Percentiles rank a stretch among this genome's conserved stretches.
Evolutionary conservation across 2,888 invertebrate species (phyloP).

Genomic region (Seladonia tumulorum): DNA sequence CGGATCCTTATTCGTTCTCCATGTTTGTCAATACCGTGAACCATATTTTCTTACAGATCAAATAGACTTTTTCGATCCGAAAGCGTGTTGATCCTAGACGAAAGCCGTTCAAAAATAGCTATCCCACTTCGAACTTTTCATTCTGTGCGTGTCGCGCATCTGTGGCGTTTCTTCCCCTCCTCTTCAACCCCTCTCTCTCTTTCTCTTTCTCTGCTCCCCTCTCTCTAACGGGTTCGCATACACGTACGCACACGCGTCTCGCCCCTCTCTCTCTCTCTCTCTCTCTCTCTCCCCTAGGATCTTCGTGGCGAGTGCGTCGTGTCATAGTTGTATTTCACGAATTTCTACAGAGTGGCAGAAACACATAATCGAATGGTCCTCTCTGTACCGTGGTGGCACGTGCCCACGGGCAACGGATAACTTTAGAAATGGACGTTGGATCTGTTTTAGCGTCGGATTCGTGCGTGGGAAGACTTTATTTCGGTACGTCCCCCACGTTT

Average conservation of each 20-base stretch:
- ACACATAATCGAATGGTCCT: constrained; percentile 32
- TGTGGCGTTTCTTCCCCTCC: constrained; percentile 26
- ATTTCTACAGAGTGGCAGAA: constrained; percentile 56
- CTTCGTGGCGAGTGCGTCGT: constrained; percentile 28
- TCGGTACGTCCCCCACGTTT: constrained; percentile 77
- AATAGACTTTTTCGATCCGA: constrained; percentile 36
- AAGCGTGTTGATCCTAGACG: constrained; percentile 48
- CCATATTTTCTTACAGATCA: neutral
- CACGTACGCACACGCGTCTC: neutral
- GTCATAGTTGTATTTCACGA: constrained; percentile 58
- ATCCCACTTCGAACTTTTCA: constrained; percentile 63
- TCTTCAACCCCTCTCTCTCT: neutral
- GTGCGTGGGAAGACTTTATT: constrained; percentile 84
- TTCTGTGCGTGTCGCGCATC: constrained; percentile 42
- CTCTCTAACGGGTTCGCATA: constrained; percentile 6
- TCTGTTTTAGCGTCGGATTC: constrained; percentile 82
- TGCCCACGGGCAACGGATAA: constrained; percentile 76
- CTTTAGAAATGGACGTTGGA: constrained; percentile 82
- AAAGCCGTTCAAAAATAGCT: constrained; percentile 58
- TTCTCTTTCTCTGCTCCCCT: neutral
- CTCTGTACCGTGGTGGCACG: constrained; percentile 69
- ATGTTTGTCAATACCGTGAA: constrained; percentile 6
- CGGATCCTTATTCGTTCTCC: constrained; percentile 3
- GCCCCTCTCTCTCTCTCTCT: neutral
- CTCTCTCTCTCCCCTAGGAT: constrained; percentile 13